Conservation (phyloP, 2,797 vertebrate genomes). For the Squalus acanthias region DNA sequence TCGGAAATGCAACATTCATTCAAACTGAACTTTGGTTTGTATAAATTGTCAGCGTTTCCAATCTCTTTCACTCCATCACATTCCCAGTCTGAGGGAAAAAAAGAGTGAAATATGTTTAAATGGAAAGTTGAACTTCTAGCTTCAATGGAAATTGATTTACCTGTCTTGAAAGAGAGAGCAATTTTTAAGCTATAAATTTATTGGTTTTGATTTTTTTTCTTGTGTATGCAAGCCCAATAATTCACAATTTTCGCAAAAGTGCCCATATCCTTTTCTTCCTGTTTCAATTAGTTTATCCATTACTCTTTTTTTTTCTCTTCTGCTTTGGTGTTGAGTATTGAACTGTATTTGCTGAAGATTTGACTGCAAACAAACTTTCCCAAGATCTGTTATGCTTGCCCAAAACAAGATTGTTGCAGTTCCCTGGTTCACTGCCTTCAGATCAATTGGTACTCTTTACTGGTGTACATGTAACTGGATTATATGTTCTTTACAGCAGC, state of each 20-base stretch:
- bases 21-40: neutral
- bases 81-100: neutral
- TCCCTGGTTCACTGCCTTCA: neutral
- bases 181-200: neutral
- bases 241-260: neutral
- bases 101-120: neutral
- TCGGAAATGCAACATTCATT: neutral
- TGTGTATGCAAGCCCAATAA: neutral
- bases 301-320: neutral
- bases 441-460: constrained; percentile 19
- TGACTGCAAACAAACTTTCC: neutral
- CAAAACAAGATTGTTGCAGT: neutral
- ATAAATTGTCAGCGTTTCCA: neutral
- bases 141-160: neutral
- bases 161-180: neutral
- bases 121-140: neutral
- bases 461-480: constrained; percentile 30
- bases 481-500: neutral
- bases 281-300: neutral
- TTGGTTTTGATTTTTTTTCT: neutral
- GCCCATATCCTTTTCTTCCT: neutral
- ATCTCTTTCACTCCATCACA: neutral
- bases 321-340: neutral
- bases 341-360: neutral
- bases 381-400: neutral